These are phyloP conservation scores for Acipenser transmontanus DNA, from an alignment of 2,797 vertebrate species.

Conservation along the genomic window DNA sequence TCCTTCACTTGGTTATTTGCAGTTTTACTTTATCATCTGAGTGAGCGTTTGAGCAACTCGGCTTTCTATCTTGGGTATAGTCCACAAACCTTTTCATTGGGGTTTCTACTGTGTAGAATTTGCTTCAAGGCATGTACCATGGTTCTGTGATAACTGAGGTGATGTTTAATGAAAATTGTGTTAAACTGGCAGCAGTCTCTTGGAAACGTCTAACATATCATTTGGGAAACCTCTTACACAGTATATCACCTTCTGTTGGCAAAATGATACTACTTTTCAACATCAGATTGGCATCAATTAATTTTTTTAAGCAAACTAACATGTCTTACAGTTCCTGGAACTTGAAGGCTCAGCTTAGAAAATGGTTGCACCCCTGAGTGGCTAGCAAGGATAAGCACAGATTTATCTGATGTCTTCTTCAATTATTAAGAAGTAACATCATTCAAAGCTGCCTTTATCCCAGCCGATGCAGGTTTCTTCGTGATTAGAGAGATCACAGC, in stretches of 20 bases:
- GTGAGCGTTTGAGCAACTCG: too few relatives aligned
- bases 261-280: too few relatives aligned
- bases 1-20: too few relatives aligned
- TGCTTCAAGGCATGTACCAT: neutral
- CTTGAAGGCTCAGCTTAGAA: conserved; percentile 32
- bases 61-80: neutral
- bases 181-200: too few relatives aligned
- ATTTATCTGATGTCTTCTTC: conserved; percentile 81
- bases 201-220: too few relatives aligned
- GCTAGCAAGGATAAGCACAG: conserved; percentile 77
- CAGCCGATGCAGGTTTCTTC: conserved; percentile 59
- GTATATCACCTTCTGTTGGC: too few relatives aligned
- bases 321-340: conserved; percentile 11
- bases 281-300: too few relatives aligned
- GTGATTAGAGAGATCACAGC: conserved; percentile 35
- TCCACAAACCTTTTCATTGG: neutral
- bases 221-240: too few relatives aligned
- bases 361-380: conserved; percentile 52
- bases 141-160: too few relatives aligned
- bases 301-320: too few relatives aligned
- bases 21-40: too few relatives aligned
- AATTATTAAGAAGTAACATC: conserved; percentile 79
- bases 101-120: neutral
- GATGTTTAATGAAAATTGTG: too few relatives aligned
- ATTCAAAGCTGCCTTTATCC: conserved; percentile 82